A percentile compares a stretch with the other conserved stretches of the same genome.
phyloP scores from a whole-genome alignment of 1,140 invertebrate genomes.

The Caenorhabditis elegans region DNA sequence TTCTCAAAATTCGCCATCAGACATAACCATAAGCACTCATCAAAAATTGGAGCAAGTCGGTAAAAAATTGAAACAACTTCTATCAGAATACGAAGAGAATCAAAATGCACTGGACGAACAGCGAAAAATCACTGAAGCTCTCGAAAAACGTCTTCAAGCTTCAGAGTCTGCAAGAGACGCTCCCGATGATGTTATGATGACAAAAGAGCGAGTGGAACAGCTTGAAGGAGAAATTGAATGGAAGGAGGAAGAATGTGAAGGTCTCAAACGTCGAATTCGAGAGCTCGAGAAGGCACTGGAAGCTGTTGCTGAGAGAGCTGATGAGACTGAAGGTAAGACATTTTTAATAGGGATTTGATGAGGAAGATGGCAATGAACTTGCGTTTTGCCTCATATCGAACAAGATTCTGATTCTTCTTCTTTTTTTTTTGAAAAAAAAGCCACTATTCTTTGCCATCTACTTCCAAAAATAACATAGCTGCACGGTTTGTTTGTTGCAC shows the following conservation, averaged over 20 bases:
- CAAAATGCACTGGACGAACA: conserved; percentile 32
- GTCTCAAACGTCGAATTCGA: conserved; percentile 10
- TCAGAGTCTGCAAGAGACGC: background rate
- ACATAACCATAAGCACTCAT: background rate
- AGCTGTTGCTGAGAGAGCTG: background rate
- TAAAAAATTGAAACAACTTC: background rate
- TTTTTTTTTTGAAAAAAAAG: background rate
- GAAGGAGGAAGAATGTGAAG: conserved; percentile 44
- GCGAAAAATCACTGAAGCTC: background rate
- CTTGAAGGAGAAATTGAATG: conserved; percentile 41
- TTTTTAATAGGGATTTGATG: background rate
- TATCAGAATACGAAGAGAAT: conserved; percentile 19
- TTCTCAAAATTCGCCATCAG: background rate
- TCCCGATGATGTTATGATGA: background rate
- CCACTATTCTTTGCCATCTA: background rate
- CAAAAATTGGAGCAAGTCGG: conserved; percentile 20
- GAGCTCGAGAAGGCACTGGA: conserved; percentile 37
- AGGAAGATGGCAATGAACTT: background rate
- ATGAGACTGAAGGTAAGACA: conserved; percentile 6
- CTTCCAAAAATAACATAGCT: too few relatives aligned
- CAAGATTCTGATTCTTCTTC: too few relatives aligned
- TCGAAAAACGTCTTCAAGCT: background rate
- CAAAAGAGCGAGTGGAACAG: background rate
- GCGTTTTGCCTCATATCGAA: too few relatives aligned
- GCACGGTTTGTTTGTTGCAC: too few relatives aligned